Base-by-base conservation (phyloP, 2,888 invertebrate genomes). In the Koerneria pararmatus region DNA sequence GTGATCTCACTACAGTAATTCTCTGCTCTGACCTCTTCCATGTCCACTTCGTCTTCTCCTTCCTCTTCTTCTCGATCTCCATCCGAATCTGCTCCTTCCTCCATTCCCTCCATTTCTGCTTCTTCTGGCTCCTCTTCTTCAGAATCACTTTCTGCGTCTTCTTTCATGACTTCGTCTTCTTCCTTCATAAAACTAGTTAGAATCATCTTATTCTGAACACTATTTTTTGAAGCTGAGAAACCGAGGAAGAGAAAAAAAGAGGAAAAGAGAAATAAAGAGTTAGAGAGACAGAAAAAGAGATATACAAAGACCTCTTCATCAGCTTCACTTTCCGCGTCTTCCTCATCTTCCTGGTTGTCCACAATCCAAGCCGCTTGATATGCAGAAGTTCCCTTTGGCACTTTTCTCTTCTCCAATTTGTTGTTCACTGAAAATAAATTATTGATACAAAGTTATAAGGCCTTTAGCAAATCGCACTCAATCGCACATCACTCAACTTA, bases 321-420 rank as follows among this genome's bases (percentile, higher is more conserved):
- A n/a, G n/a, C n/a, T 53, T 11, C 71, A n/a, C 61, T 71, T 0
- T 70, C 73, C 22, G 73, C 76, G 5, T 74, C 75, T 8, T 74
- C 76, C 48, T 75, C 74, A 15, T 75, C 78, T 8, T 74, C 74
- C 15, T 79, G 74, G 46, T 72, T 71, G 22, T 86, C 87, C 4
- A 86, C 85, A 69, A 88, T 87, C 88, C 88, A 88, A 57, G 93
- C 91, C 2, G 95, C 93, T 86, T 98, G 97, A 84, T 98, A 98
- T 65, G 91, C 92, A 2, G 95, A 95, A 85, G 93, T 95, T 34
- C 97, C 97, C 85, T 92, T 93, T 0, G 95, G 95, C 11, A 95
- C 90, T 5, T 89, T 86, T 80, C 90, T 91, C 24, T 86, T 87
- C 77, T 88, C 89, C 48, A 85, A 87, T 15, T 41, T 61, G 46